Evolutionary conservation across 1,140 invertebrate species (phyloP).

Genomic region (Laupala kohalensis): DNA sequence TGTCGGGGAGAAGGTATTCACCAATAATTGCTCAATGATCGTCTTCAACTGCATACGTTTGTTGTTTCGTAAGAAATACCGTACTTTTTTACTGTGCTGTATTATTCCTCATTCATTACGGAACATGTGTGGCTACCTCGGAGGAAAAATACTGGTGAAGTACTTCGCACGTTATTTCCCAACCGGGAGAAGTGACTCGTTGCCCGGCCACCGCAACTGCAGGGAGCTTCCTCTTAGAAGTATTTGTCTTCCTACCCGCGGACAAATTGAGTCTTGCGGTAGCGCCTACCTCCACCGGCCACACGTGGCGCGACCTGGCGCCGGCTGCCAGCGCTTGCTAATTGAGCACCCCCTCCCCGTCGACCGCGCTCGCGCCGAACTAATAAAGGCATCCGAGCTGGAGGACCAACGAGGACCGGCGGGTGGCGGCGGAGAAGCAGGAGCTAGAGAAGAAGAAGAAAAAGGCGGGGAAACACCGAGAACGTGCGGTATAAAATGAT

Average conservation of each 20-base stretch:
- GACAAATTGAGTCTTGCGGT: background rate
- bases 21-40: no score
- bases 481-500: background rate
- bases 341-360: background rate
- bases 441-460: background rate
- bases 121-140: background rate
- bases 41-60: no score
- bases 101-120: background rate
- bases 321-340: background rate
- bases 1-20: no score
- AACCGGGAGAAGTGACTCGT: no score
- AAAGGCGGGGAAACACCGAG: background rate
- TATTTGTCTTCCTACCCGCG: background rate
- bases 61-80: no score
- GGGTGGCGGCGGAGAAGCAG: background rate
- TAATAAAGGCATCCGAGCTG: background rate
- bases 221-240: no score
- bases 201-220: no score
- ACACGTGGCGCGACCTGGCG: background rate
- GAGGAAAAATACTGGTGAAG: no score
- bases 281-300: background rate
- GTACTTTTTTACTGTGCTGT: no score
- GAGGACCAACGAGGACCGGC: background rate
- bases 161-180: background rate
- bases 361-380: background rate